phyloP scores from a whole-genome alignment of 1,140 invertebrate species.

The Apocrypta bakeri region DNA sequence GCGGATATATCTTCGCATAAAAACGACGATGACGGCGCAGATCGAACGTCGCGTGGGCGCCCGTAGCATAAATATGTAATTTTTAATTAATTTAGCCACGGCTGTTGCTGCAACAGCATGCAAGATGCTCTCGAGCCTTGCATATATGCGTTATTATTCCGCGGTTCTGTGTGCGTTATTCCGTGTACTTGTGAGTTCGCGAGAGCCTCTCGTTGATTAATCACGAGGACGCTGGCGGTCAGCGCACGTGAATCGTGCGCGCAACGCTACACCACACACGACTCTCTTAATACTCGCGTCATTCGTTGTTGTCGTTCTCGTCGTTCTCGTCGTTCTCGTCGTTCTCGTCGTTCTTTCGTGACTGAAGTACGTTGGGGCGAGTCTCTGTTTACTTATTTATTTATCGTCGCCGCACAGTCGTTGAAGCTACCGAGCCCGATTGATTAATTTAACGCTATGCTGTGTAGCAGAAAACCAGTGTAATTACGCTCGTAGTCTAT shows the following conservation, averaged over 20 bases:
- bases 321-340: background rate
- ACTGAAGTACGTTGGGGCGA: constrained; percentile 20
- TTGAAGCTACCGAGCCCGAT: background rate
- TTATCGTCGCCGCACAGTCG: constrained; percentile 34
- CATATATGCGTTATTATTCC: constrained; percentile 55
- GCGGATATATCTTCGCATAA: too few species aligned
- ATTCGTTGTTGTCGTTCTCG: background rate
- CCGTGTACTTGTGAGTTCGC: constrained; percentile 21
- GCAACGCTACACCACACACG: too few species aligned
- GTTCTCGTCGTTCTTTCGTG: constrained; percentile 6
- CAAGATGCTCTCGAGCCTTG: constrained; percentile 50
- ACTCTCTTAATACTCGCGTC: constrained; percentile 28
- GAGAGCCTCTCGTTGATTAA: constrained; percentile 55
- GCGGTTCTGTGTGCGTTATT: constrained; percentile 52
- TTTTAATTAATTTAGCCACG: constrained; percentile 59
- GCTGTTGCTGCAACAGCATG: constrained; percentile 53
- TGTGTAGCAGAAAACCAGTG: too few species aligned
- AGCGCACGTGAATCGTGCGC: constrained; percentile 53
- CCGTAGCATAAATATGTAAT: constrained; percentile 55
- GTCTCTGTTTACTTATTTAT: constrained; percentile 47
- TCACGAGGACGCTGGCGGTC: constrained; percentile 57
- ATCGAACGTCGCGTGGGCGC: background rate
- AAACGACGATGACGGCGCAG: constrained; percentile 9
- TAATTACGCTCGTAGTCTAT: too few species aligned
- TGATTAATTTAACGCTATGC: constrained; percentile 17